A percentile compares a stretch with the other conserved stretches of the same genome.
These are phyloP conservation scores for Dysmachus trigonus DNA, from an alignment of 2,888 invertebrate genomes.

Conservation along the genomic window DNA sequence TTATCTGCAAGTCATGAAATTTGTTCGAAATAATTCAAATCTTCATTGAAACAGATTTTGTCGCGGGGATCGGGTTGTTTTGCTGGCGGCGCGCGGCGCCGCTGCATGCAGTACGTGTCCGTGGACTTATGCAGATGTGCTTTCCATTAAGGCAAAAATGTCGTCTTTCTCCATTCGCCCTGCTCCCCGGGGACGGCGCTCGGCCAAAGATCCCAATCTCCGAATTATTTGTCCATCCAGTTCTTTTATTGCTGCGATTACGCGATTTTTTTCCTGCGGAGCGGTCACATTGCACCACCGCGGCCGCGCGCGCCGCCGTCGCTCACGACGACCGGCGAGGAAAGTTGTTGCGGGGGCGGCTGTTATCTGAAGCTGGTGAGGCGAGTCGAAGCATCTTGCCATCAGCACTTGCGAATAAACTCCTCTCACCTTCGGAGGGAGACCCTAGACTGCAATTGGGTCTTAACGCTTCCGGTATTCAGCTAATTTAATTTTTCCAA, in stretches of 20 bases:
- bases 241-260: not conserved
- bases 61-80: not conserved
- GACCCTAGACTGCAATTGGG: not conserved
- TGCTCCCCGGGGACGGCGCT: not conserved
- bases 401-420: not conserved
- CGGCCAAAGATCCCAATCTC: not conserved
- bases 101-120: conserved; percentile 20
- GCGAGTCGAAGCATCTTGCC: not conserved
- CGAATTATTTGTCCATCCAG: not conserved
- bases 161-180: not conserved
- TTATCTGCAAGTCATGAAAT: conserved; percentile 36
- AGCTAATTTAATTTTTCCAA: not conserved
- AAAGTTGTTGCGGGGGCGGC: conserved; percentile 34
- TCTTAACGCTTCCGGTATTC: not conserved
- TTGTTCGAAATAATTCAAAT: conserved; percentile 28
- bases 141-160: conserved; percentile 23
- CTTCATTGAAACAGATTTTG: conserved; percentile 22
- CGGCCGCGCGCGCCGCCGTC: not conserved
- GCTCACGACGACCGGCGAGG: not conserved
- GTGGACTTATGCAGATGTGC: conserved; percentile 15
- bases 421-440: not conserved
- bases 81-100: not conserved
- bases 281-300: not conserved
- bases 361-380: not conserved
- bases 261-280: not conserved